These are phyloP conservation scores for Pelvicachromis taeniatus DNA, from an alignment of 2,113 vertebrate genomes.

Conservation along the genomic window DNA sequence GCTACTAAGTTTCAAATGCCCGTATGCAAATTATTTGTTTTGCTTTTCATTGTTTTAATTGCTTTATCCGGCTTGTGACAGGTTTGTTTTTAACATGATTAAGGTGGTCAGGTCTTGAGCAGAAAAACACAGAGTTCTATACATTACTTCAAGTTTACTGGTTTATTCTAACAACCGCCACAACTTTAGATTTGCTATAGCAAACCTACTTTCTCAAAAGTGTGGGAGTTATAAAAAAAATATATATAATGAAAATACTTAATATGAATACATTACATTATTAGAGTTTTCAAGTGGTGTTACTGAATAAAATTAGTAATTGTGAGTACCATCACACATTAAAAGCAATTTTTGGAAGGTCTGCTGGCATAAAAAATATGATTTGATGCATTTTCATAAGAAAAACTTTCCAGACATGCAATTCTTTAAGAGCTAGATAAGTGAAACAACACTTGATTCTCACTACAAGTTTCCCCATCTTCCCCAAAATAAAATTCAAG, in stretches of 20 bases:
- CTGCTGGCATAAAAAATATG: not conserved
- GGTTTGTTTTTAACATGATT: not conserved
- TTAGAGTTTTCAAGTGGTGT: not conserved
- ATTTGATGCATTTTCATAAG: not conserved
- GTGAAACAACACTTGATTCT: not conserved
- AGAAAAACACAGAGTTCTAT: not conserved
- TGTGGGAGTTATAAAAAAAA: not conserved
- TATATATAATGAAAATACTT: too few species aligned
- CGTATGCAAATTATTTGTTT: not conserved
- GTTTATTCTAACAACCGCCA: not conserved
- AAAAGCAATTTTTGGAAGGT: not conserved
- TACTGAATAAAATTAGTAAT: not conserved
- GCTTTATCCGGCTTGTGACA: not conserved
- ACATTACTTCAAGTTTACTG: not conserved
- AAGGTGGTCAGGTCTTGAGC: not conserved
- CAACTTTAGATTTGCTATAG: not conserved
- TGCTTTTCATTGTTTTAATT: not conserved
- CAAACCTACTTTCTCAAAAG: not conserved
- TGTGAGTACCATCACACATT: not conserved
- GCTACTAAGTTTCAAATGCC: not conserved
- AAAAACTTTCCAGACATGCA: not conserved
- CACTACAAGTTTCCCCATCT: not conserved
- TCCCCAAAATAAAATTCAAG: not conserved
- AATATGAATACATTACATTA: not conserved
- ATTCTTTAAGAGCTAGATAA: not conserved